Conservation (phyloP, 2,797 vertebrate species). For the Manis crassicaudata region DNA sequence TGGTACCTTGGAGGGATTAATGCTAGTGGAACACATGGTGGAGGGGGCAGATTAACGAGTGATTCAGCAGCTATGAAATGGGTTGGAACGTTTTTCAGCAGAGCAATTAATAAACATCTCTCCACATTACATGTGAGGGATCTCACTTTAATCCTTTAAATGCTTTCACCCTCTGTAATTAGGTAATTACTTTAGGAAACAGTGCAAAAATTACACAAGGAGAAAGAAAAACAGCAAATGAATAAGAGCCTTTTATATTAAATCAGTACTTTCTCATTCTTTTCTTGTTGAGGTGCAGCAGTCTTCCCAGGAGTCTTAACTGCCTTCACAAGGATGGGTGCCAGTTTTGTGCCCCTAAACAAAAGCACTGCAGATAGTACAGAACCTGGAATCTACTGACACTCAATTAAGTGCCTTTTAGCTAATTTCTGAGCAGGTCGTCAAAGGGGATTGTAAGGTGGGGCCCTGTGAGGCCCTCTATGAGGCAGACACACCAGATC, state of each 20-base stretch:
- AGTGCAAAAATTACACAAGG: constrained; percentile 53
- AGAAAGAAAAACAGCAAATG: constrained; percentile 62
- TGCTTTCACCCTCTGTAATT: constrained; percentile 75
- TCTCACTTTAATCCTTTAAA: constrained; percentile 76
- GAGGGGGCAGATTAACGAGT: constrained; percentile 53
- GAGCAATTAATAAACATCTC: constrained; percentile 72
- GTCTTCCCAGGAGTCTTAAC: background rate
- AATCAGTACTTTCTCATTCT: background rate
- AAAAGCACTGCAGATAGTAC: background rate
- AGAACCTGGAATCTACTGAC: background rate
- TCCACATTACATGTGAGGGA: constrained; percentile 60
- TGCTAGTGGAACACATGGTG: constrained; percentile 30
- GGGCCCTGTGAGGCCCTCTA: background rate
- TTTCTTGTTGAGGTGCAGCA: background rate
- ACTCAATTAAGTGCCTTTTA: background rate
- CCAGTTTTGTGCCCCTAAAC: background rate
- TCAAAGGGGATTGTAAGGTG: background rate
- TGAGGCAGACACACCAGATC: background rate
- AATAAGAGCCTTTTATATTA: constrained; percentile 21
- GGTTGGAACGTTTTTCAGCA: constrained; percentile 47
- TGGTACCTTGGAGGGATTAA: constrained; percentile 63
- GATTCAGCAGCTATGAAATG: constrained; percentile 26
- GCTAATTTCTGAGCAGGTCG: background rate
- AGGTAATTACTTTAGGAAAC: constrained; percentile 74
- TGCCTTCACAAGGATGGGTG: background rate